A percentile compares a stretch with the other conserved stretches of the same genome.
Conservation (phyloP, 37 sponge, comb jelly and placozoan genomes). For the Lycopodina hypogea region DNA sequence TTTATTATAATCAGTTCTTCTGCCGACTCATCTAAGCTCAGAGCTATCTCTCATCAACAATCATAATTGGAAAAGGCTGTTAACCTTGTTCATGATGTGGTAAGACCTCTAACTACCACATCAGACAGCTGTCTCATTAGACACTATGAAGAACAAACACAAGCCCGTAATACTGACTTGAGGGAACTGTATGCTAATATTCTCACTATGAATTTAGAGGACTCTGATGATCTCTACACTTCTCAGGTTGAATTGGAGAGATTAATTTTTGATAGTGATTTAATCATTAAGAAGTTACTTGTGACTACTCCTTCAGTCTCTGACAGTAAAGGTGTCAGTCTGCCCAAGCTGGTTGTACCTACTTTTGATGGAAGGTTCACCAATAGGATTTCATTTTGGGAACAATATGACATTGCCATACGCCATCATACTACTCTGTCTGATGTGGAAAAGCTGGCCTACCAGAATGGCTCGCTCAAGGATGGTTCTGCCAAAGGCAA, state of each 20-base stretch:
- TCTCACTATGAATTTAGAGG: background rate
- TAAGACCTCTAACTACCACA: background rate
- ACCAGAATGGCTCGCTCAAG: conserved; percentile 19
- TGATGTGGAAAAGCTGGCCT: conserved; percentile 12
- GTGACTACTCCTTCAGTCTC: background rate
- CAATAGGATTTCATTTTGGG: conserved; percentile 28
- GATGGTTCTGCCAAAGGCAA: conserved; percentile 30
- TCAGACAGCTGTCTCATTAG: background rate
- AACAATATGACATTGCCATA: conserved; percentile 23
- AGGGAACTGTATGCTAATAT: background rate
- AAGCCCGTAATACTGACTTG: background rate
- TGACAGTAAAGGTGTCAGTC: conserved; percentile 1
- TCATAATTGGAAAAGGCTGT: background rate
- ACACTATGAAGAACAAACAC: background rate
- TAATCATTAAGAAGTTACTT: background rate
- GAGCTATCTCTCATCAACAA: background rate
- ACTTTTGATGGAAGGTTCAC: conserved; percentile 18
- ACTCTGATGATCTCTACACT: no score
- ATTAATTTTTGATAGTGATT: background rate
- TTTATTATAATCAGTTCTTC: background rate
- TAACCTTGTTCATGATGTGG: background rate
- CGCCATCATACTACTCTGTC: background rate
- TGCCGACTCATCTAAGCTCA: background rate
- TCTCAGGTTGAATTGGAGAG: no score
- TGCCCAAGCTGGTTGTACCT: conserved; percentile 22